Evolutionary conservation across 1,140 invertebrate genomes (phyloP), one percentile per base, ranked within the genome.

Genomic region (Caerostris extrusa): DNA sequence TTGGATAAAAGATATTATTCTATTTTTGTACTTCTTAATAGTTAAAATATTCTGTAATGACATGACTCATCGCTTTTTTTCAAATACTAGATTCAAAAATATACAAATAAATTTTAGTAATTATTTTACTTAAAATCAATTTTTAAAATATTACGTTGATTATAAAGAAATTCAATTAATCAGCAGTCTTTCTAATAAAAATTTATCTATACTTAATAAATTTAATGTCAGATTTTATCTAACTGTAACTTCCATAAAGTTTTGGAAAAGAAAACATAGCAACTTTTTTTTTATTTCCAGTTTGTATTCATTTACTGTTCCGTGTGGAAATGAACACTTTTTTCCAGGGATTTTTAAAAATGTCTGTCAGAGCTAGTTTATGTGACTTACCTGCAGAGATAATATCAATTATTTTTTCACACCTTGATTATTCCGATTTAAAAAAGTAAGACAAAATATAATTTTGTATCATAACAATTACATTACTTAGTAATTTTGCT

Each of bases 401-500:
- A 10, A 86, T 95, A 10, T 50, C 93, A 12, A 56, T 95, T 7
- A 94, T 95, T 88, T 95, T 95, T 67, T 88, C 93, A 50, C 60
- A 93, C 89, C 90, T 95, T 34, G 94, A 95, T 87, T 95, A 95
- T 93, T 94, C 69, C 58, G 94, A 95, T 93, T 94, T 95, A 81
- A 86, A 55, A 88, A 95, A 94, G 95, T 95, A 90, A 82, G 94
- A 77, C 12, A 77, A 5, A 34, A 34, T 34, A 34, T 34, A 34
- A 34, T 34, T 34, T 34, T 34, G 34, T 34, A 34, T 34, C 34
- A 34, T 34, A 34, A 34, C 34, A 34, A 34, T 34, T 34, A 34
- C 34, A 34, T 34, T 34, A 34, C 34, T 34, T 34, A 34, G 34
- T 34, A 34, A 34, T 34, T 34, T 34, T 34, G 34, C 34, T 34